Conservation (phyloP, 2,113 vertebrate species). For the Lepus timidus region DNA sequence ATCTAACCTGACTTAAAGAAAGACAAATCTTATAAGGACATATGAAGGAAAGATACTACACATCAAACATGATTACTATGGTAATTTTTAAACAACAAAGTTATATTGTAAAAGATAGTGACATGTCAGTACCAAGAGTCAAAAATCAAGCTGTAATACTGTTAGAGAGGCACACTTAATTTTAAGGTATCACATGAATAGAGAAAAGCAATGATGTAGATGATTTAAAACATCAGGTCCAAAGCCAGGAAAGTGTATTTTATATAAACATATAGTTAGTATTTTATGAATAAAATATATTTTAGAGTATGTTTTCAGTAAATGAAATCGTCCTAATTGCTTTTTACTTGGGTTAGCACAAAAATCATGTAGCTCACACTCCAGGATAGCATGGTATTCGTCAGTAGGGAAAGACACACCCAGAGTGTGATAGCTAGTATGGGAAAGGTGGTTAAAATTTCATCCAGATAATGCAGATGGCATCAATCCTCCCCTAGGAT, state of each 20-base stretch:
- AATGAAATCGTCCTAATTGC: slow-evolving; percentile 33
- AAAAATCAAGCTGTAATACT: slow-evolving; percentile 43
- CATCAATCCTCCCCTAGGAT: background rate
- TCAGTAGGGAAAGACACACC: background rate
- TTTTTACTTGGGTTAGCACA: slow-evolving; percentile 26
- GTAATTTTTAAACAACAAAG: slow-evolving; percentile 51
- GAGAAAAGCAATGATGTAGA: slow-evolving; percentile 2
- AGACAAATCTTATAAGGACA: background rate
- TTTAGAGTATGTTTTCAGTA: background rate
- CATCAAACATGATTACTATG: background rate
- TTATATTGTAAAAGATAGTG: background rate
- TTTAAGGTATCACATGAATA: slow-evolving; percentile 9
- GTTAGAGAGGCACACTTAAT: background rate
- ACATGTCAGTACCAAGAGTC: background rate
- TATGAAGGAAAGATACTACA: background rate
- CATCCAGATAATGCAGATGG: slow-evolving; percentile 14
- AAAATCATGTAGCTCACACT: background rate
- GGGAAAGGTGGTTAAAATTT: background rate
- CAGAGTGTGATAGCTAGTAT: background rate
- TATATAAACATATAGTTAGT: background rate
- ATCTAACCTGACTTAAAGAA: slow-evolving; percentile 33
- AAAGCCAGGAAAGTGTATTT: slow-evolving; percentile 13
- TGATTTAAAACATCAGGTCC: slow-evolving; percentile 10
- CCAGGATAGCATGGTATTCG: background rate
- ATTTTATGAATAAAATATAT: background rate